A percentile compares a stretch with the other conserved stretches of the same genome.
These are phyloP conservation scores for Megastigmus dorsalis DNA, from an alignment of 2,888 invertebrate species.

Conservation along the genomic window DNA sequence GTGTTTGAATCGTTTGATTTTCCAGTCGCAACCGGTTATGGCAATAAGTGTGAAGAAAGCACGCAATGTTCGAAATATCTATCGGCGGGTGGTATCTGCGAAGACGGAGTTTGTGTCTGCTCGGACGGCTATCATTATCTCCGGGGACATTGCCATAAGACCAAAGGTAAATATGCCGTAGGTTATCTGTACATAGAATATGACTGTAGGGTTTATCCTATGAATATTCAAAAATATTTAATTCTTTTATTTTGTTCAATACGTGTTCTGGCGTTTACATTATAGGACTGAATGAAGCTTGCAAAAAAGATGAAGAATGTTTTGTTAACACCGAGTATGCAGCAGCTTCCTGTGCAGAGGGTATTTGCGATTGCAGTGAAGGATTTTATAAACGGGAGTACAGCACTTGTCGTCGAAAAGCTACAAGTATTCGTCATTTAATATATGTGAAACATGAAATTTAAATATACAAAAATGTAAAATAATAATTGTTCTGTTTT, in stretches of 20 bases:
- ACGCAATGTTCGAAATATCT: slow-evolving; percentile 63
- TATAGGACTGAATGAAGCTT: slow-evolving; percentile 62
- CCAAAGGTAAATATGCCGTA: slow-evolving; percentile 62
- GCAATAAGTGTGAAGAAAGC: slow-evolving; percentile 61
- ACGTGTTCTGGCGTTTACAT: too few relatives aligned
- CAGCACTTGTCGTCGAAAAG: slow-evolving; percentile 65
- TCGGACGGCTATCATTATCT: slow-evolving; percentile 63
- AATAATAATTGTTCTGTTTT: not conserved
- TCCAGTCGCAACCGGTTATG: slow-evolving; percentile 59
- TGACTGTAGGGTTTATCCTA: too few relatives aligned
- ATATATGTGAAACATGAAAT: too few relatives aligned
- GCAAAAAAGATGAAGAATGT: slow-evolving; percentile 64
- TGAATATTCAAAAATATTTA: too few relatives aligned
- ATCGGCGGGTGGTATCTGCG: slow-evolving; percentile 59
- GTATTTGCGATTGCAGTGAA: slow-evolving; percentile 62
- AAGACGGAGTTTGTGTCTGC: slow-evolving; percentile 60
- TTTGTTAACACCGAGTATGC: slow-evolving; percentile 63
- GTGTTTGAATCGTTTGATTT: not conserved
- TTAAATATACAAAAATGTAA: not conserved
- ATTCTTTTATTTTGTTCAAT: too few relatives aligned
- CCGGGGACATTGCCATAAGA: slow-evolving; percentile 63
- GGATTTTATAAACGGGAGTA: slow-evolving; percentile 69
- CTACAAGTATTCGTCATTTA: slow-evolving; percentile 19
- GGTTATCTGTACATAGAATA: too few relatives aligned
- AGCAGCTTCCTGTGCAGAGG: slow-evolving; percentile 60